Evolutionary conservation across 2,113 vertebrate genomes (phyloP).

Genomic region (Ancistrus triradiatus): DNA sequence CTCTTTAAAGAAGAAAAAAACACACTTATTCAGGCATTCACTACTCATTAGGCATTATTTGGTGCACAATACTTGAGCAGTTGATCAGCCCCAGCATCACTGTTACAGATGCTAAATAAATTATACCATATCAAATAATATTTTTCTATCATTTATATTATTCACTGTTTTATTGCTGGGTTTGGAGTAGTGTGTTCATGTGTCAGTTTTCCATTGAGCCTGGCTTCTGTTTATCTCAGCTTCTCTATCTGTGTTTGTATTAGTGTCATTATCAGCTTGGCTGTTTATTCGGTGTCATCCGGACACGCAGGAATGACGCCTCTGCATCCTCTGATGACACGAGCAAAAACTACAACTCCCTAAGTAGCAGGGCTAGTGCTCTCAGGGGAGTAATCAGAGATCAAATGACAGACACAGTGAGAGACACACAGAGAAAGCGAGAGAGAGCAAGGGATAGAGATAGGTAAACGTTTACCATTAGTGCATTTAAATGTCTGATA

Average conservation of each 20-base stretch:
- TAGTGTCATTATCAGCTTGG: slow-evolving; percentile 35
- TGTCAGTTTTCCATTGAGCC: slow-evolving; percentile 10
- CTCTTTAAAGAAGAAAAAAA: not conserved
- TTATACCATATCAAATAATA: too few species aligned
- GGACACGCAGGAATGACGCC: slow-evolving; percentile 21
- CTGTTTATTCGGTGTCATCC: slow-evolving; percentile 37
- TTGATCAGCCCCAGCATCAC: too few species aligned
- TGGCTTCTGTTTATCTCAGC: slow-evolving; percentile 23
- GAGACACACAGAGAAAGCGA: not conserved
- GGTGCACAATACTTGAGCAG: not conserved
- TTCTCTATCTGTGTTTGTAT: slow-evolving; percentile 35
- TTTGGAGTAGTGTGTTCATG: not conserved
- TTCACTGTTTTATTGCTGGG: slow-evolving; percentile 7
- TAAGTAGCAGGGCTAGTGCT: slow-evolving; percentile 19
- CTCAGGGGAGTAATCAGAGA: slow-evolving; percentile 31
- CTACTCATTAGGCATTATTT: not conserved
- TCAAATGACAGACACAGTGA: too few species aligned
- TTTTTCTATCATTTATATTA: slow-evolving; percentile 20
- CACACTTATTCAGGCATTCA: not conserved
- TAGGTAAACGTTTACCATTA: not conserved
- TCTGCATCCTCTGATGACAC: slow-evolving; percentile 43
- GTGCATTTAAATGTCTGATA: too few species aligned
- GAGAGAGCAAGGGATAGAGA: not conserved
- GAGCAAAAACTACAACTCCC: slow-evolving; percentile 24
- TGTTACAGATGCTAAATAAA: too few species aligned